These are phyloP conservation scores for Erythrolamprus reginae DNA, from an alignment of 2,113 vertebrate species.

Conservation along the genomic window DNA sequence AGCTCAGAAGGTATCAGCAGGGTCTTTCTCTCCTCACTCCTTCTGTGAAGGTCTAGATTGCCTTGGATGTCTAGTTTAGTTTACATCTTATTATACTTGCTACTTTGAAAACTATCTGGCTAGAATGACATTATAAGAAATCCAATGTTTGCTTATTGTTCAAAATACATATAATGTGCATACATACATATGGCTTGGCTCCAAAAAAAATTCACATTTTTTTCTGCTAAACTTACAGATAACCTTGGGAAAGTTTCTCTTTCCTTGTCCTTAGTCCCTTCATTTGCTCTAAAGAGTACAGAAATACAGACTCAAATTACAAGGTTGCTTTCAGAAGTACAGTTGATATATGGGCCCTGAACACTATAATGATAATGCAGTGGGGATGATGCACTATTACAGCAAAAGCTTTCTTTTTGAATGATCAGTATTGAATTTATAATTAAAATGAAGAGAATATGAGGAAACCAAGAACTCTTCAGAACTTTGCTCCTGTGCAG, in stretches of 20 bases:
- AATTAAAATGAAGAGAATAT: not conserved
- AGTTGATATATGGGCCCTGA: not conserved
- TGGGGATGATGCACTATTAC: not conserved
- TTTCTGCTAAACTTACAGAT: not conserved
- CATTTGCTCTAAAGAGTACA: not conserved
- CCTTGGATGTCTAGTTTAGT: not conserved
- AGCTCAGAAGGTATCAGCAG: conserved; percentile 79
- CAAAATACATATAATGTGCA: not conserved
- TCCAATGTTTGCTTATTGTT: not conserved
- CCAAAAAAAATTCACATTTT: no score
- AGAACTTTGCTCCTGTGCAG: not conserved
- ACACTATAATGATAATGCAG: not conserved
- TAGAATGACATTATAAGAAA: not conserved
- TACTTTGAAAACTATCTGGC: not conserved
- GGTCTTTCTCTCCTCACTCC: not conserved
- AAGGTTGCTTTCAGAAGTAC: not conserved
- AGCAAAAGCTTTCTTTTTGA: not conserved
- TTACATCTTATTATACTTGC: not conserved
- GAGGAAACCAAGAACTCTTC: not conserved
- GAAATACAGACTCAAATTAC: not conserved
- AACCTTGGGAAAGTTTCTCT: not conserved
- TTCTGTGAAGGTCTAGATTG: not conserved
- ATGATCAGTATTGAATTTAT: not conserved
- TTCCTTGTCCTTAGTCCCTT: not conserved
- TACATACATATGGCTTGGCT: no score